Evolutionary conservation across 2,113 vertebrate genomes (phyloP).

Genomic region (Xyrauchen texanus): DNA sequence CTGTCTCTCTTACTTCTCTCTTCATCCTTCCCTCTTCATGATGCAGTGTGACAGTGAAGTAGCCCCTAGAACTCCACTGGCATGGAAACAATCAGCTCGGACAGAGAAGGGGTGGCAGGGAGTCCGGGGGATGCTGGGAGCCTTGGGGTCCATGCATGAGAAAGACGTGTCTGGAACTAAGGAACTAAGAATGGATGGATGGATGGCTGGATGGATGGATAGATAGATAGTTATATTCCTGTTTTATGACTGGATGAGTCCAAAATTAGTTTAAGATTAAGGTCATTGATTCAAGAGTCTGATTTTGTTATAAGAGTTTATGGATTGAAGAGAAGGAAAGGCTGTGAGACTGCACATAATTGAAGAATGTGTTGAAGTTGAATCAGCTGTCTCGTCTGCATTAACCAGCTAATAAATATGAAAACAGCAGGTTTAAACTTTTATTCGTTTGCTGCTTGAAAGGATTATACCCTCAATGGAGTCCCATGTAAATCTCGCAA

Average conservation of each 20-base stretch:
- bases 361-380: slow-evolving; percentile 45
- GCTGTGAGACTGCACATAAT: too few relatives aligned
- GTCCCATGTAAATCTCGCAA: slow-evolving; percentile 85
- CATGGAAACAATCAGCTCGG: slow-evolving; percentile 80
- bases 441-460: slow-evolving; percentile 81
- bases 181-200: slow-evolving; percentile 47
- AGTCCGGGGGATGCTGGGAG: slow-evolving; percentile 55
- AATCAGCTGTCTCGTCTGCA: slow-evolving; percentile 79
- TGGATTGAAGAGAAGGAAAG: slow-evolving; percentile 3
- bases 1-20: slow-evolving; percentile 46
- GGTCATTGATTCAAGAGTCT: too few relatives aligned
- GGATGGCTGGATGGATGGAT: slow-evolving; percentile 54
- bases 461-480: slow-evolving; percentile 86
- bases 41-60: slow-evolving; percentile 77
- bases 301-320: too few relatives aligned
- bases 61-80: slow-evolving; percentile 75
- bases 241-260: too few relatives aligned
- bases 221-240: too few relatives aligned
- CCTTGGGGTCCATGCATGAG: slow-evolving; percentile 71
- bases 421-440: slow-evolving; percentile 86
- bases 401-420: slow-evolving; percentile 82
- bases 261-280: too few relatives aligned
- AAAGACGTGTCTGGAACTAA: slow-evolving; percentile 66
- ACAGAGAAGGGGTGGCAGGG: slow-evolving; percentile 73
- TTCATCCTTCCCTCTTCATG: slow-evolving; percentile 67